Evolutionary conservation across 2,113 vertebrate species (phyloP).

Genomic region (Gymnocephalus cernua): DNA sequence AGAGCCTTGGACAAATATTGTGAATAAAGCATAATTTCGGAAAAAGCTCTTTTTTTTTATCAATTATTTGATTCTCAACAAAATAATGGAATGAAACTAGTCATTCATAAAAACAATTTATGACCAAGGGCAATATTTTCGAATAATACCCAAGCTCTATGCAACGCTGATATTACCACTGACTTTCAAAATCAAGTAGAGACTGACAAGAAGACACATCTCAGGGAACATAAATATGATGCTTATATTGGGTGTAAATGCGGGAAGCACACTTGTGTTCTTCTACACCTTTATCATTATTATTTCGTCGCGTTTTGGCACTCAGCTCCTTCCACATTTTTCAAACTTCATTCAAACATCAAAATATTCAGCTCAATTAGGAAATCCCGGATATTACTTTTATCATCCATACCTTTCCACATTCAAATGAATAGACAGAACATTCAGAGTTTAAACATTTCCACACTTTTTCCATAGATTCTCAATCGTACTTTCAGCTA

Average conservation of each 20-base stretch:
- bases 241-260: not conserved
- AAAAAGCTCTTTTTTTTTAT: not conserved
- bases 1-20: slow-evolving; percentile 29
- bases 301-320: too few species aligned
- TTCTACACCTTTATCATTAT: not conserved
- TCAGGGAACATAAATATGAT: not conserved
- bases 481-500: not conserved
- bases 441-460: not conserved
- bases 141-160: not conserved
- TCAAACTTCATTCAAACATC: not conserved
- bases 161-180: not conserved
- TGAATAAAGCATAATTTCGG: slow-evolving; percentile 12
- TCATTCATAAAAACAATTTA: not conserved
- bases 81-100: not conserved
- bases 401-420: not conserved
- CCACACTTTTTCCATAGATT: not conserved
- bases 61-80: slow-evolving; percentile 12
- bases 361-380: not conserved
- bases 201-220: not conserved
- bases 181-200: not conserved
- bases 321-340: not conserved
- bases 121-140: not conserved
- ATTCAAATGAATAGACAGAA: not conserved
- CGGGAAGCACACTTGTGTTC: not conserved
- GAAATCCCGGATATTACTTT: not conserved